phyloP scores from a whole-genome alignment of 2,888 invertebrate genomes.

The Drosophila acutilabella region DNA sequence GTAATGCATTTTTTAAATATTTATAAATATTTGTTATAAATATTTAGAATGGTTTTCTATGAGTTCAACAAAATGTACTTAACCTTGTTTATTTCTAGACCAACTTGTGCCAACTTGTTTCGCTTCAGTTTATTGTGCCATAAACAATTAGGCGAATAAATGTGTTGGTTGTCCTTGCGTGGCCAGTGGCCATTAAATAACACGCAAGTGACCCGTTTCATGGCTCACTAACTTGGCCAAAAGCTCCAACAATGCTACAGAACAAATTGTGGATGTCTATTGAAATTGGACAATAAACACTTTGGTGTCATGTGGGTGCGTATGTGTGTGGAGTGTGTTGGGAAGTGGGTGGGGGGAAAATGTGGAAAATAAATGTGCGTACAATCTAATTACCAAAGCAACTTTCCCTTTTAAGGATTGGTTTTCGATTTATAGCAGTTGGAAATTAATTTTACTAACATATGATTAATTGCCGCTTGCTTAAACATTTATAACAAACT shows the following conservation, averaged over 20 bases:
- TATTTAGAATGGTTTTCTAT: background rate
- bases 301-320: constrained; percentile 29
- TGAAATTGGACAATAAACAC: constrained; percentile 60
- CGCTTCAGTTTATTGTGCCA: constrained; percentile 57
- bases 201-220: constrained; percentile 54
- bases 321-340: background rate
- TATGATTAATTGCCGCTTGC: background rate
- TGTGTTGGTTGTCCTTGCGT: constrained; percentile 58
- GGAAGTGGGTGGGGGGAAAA: background rate
- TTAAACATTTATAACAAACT: background rate
- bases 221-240: constrained; percentile 6
- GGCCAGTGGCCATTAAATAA: constrained; percentile 57
- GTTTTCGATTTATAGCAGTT: constrained; percentile 8
- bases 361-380: constrained; percentile 1
- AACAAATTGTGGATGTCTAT: constrained; percentile 52
- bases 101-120: constrained; percentile 12
- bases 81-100: constrained; percentile 22
- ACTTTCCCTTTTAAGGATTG: constrained; percentile 15
- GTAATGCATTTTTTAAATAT: background rate
- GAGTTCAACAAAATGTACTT: constrained; percentile 9
- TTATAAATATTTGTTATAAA: background rate
- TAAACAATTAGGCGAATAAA: constrained; percentile 67
- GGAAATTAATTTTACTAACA: background rate
- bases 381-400: constrained; percentile 10
- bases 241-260: background rate